A percentile compares a stretch with the other conserved stretches of the same genome.
Evolutionary conservation across 2,797 vertebrate species (phyloP).

Genomic region (Bradypodion pumilum): DNA sequence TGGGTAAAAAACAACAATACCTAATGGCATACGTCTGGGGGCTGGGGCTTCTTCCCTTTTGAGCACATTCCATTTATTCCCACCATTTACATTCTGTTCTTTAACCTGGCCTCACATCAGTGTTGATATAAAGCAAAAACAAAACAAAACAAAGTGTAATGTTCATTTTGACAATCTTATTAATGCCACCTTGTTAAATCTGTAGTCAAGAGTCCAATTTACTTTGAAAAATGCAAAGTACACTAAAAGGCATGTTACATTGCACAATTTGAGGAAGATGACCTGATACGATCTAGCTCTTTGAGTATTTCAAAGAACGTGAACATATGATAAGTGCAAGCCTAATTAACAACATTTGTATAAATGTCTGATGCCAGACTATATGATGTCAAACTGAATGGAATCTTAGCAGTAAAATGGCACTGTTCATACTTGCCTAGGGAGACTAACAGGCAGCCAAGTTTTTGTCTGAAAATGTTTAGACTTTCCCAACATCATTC

Average conservation of each 20-base stretch:
- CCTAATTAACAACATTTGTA: conserved; percentile 16
- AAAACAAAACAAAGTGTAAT: neutral
- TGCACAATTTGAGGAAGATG: neutral
- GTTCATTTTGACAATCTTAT: conserved; percentile 1
- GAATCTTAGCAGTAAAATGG: conserved; percentile 36
- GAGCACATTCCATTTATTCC: neutral
- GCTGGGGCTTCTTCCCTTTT: neutral
- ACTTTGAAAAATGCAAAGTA: neutral
- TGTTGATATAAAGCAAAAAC: neutral
- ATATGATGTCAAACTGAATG: conserved; percentile 5
- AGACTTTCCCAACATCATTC: conserved; percentile 39
- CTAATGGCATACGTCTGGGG: no score
- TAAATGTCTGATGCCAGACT: neutral
- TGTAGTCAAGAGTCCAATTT: neutral
- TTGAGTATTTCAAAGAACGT: neutral
- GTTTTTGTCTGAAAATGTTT: conserved; percentile 37
- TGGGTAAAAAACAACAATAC: no score
- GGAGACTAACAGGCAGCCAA: conserved; percentile 38
- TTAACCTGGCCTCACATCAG: neutral
- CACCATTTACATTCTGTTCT: neutral
- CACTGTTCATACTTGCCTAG: conserved; percentile 10
- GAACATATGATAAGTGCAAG: neutral
- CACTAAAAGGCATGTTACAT: neutral
- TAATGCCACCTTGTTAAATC: conserved; percentile 17
- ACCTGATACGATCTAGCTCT: neutral